A percentile compares a stretch with the other conserved stretches of the same genome.
phyloP scores from a whole-genome alignment of 53 echinoderm and acorn worm species.

The Arbacia lixula region DNA sequence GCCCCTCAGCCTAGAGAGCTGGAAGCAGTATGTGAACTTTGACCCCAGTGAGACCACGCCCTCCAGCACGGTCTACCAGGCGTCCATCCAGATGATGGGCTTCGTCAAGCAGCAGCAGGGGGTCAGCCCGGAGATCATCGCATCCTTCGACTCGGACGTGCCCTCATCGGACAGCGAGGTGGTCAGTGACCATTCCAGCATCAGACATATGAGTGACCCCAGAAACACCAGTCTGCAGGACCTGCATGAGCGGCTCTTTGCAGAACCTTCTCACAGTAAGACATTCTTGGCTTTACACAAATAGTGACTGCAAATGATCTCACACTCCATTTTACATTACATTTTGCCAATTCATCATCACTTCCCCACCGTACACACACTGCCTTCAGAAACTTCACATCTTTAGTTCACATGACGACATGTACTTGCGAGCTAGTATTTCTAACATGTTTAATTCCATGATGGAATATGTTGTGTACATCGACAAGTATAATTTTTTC shows the following conservation, averaged over 20 bases:
- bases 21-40: constrained; percentile 57
- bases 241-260: constrained; percentile 42
- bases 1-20: constrained; percentile 54
- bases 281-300: no score
- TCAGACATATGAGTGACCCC: constrained; percentile 12
- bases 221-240: constrained; percentile 44
- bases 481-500: no score
- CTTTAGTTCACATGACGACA: no score
- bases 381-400: no score
- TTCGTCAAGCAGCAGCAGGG: constrained; percentile 58
- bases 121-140: constrained; percentile 54
- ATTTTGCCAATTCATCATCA: no score
- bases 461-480: no score
- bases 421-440: no score
- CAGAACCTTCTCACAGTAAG: constrained; percentile 19
- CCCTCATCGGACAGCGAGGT: constrained; percentile 46
- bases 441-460: no score
- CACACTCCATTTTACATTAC: no score
- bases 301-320: no score
- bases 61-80: constrained; percentile 51
- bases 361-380: no score
- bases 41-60: constrained; percentile 46
- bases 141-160: constrained; percentile 21
- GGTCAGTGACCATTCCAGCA: constrained; percentile 46
- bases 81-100: constrained; percentile 58